Percentiles rank a stretch among this genome's conserved stretches.
Evolutionary conservation across 2,113 vertebrate species (phyloP).

Genomic region (Empidonax alnorum): DNA sequence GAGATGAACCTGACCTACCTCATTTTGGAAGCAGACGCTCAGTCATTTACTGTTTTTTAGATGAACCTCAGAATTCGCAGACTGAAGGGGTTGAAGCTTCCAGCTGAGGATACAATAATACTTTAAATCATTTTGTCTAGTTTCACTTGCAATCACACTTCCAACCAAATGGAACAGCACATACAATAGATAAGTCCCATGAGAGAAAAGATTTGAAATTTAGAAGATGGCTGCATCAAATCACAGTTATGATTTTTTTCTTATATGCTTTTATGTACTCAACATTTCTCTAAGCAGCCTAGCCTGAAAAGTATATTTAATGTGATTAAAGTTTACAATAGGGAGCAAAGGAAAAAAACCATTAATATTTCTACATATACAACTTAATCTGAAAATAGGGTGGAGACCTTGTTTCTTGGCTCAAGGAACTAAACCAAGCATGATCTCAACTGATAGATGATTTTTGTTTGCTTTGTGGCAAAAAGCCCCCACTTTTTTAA

Average conservation of each 20-base stretch:
- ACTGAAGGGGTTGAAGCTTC: not conserved
- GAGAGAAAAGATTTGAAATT: not conserved
- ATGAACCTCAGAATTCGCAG: not conserved
- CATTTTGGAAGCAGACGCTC: not conserved
- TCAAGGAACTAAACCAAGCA: not conserved
- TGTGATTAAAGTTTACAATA: not conserved
- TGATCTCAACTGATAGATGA: not conserved
- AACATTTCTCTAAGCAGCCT: not conserved
- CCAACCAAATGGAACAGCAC: not conserved
- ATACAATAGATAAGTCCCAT: not conserved
- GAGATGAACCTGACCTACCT: not conserved
- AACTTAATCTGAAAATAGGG: not conserved
- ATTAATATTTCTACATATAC: not conserved
- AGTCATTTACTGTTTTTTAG: not conserved
- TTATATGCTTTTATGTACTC: not conserved
- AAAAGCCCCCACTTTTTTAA: not conserved
- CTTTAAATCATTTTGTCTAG: not conserved
- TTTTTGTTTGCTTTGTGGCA: not conserved
- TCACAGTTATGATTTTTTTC: not conserved
- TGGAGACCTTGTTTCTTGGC: not conserved
- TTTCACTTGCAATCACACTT: not conserved
- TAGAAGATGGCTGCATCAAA: not conserved
- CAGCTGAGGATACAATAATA: not conserved
- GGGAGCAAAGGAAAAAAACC: not conserved
- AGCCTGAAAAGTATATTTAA: not conserved